These are phyloP conservation scores for Colletes collaris DNA, from an alignment of 2,888 invertebrate genomes.

Conservation along the genomic window DNA sequence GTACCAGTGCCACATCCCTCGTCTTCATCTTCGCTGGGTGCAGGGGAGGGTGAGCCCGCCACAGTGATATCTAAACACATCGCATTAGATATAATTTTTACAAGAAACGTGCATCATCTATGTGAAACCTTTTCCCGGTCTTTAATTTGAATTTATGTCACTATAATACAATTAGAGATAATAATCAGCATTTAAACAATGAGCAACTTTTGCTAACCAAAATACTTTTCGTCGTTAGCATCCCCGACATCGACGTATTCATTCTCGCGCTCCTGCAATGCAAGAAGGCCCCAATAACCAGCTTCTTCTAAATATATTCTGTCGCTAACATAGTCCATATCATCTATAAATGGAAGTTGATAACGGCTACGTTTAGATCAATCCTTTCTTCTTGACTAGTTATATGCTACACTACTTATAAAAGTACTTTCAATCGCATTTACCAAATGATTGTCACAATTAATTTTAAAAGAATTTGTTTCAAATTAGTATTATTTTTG, in stretches of 20 bases:
- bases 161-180: constrained; percentile 5
- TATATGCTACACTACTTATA: neutral
- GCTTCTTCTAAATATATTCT: constrained; percentile 81
- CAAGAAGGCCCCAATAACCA: constrained; percentile 81
- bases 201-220: constrained; percentile 74
- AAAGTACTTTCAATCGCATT: neutral
- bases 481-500: neutral
- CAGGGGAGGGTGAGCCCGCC: constrained; percentile 87
- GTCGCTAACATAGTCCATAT: constrained; percentile 74
- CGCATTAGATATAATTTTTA: neutral
- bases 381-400: neutral
- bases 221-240: constrained; percentile 74
- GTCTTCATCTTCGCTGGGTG: constrained; percentile 83
- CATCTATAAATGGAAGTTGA: constrained; percentile 71
- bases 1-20: constrained; percentile 80
- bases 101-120: neutral
- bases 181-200: constrained; percentile 24
- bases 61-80: constrained; percentile 79
- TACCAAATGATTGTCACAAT: neutral
- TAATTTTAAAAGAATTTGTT: neutral
- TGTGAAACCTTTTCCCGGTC: neutral
- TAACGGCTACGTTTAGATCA: constrained; percentile 30
- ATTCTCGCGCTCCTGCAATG: constrained; percentile 79
- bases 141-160: neutral
- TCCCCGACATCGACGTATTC: constrained; percentile 76